phyloP scores from a whole-genome alignment of 1,140 invertebrate genomes.

The Panulirus ornatus region DNA sequence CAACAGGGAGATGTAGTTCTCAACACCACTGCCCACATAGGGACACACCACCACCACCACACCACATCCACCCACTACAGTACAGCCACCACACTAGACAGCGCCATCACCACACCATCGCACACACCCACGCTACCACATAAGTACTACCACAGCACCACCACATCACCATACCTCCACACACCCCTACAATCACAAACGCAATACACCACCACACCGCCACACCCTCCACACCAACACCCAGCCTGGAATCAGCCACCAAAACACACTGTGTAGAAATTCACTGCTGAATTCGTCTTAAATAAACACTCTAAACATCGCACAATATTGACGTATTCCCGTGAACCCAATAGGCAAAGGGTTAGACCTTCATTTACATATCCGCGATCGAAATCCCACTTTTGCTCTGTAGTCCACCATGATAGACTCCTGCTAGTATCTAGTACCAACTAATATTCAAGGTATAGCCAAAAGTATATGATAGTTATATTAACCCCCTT shows the following conservation, averaged over 20 bases:
- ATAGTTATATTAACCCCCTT: no score
- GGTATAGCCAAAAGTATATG: no score
- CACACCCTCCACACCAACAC: not conserved
- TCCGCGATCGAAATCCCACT: constrained; percentile 20
- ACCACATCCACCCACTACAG: not conserved
- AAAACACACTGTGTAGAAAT: not conserved
- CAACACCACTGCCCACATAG: not conserved
- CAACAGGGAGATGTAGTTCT: no score
- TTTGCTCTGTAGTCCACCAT: not conserved
- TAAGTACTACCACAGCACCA: not conserved
- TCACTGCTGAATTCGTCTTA: constrained; percentile 29
- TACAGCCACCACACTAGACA: not conserved
- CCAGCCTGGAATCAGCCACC: not conserved
- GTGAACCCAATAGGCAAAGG: not conserved
- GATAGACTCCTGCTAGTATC: no score
- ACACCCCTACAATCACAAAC: not conserved
- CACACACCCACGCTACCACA: not conserved
- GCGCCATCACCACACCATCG: not conserved
- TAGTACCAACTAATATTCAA: no score
- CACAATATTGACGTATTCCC: constrained; percentile 15
- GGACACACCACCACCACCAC: not conserved
- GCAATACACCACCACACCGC: no score
- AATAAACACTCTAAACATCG: constrained; percentile 53
- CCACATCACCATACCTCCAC: not conserved
- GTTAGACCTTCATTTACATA: constrained; percentile 35